Conservation (phyloP, 2,888 invertebrate species). For the Noctuana brunneofusca region DNA sequence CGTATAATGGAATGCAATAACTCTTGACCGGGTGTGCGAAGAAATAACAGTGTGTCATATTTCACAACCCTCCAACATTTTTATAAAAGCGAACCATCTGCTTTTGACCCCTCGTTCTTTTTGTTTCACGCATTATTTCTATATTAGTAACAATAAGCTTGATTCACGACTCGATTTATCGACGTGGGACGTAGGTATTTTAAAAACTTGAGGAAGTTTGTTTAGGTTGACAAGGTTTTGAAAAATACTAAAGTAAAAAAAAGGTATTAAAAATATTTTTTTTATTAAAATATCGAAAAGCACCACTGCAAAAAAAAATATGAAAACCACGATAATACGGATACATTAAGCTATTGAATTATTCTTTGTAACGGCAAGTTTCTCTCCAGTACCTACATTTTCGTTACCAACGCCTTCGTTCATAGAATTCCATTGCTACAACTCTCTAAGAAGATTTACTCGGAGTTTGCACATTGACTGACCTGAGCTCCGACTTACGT, state of each 20-base stretch:
- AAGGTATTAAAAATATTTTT: too few relatives aligned
- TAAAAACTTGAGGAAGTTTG: neutral
- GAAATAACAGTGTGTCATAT: slow-evolving; percentile 83
- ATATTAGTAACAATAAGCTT: slow-evolving; percentile 62
- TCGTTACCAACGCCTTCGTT: slow-evolving; percentile 29
- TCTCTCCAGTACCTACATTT: slow-evolving; percentile 26
- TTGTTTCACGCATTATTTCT: slow-evolving; percentile 80
- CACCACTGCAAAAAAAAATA: too few relatives aligned
- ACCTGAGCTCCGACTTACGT: slow-evolving; percentile 25
- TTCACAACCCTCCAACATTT: slow-evolving; percentile 83
- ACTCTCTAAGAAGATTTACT: slow-evolving; percentile 33
- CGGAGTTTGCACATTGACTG: slow-evolving; percentile 33
- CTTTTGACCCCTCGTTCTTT: slow-evolving; percentile 83
- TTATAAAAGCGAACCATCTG: slow-evolving; percentile 83
- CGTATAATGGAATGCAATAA: slow-evolving; percentile 83
- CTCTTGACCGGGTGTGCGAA: slow-evolving; percentile 83
- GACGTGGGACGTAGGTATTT: neutral
- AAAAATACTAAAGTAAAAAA: too few relatives aligned
- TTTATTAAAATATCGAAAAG: too few relatives aligned
- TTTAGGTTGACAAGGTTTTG: too few relatives aligned
- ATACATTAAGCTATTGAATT: slow-evolving; percentile 19
- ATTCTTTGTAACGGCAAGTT: slow-evolving; percentile 31
- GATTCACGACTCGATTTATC: slow-evolving; percentile 28
- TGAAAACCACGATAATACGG: neutral
- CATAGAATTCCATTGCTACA: slow-evolving; percentile 26